Base-by-base conservation (phyloP, 1,140 invertebrate species). In the Eriocheir sinensis region DNA sequence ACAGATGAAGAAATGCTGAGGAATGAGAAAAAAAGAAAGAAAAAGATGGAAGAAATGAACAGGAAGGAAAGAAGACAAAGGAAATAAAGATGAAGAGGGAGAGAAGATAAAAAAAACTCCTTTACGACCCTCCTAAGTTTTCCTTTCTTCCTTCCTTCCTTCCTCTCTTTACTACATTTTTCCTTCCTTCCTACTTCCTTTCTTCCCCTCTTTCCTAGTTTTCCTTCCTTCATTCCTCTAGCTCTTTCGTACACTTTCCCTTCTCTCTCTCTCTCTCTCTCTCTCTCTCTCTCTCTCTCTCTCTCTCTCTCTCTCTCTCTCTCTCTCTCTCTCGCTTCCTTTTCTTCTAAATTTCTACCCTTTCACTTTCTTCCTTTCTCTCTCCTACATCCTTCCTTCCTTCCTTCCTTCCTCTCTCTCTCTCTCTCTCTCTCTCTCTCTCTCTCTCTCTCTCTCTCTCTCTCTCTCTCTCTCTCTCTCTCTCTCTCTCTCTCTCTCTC, bases 391-490 rank as follows among this genome's bases (percentile, higher is more conserved):
- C 81, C 81, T 32, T 32, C 34, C 34, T 34, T 34, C 15, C 17
- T 36, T 8, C 30, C 81, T 6, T 36, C 81, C 21, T 72, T 72
- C 27, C 53, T 27, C 53, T 12, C 53, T 27, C 53, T 27, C 53
- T 72, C 53, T 12, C 53, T 27, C 53, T 27, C 12, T 27, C 53
- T 72, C 12, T 27, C 53, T 72, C 53, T 72, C 53, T 72, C 53
- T 72, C 53, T 72, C 53, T 72, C 53, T 72, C 53, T 72, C 53
- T 72, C 53, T 72, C 53, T 72, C 53, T 72, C 53, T 72, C 53
- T 72, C 53, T 72, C 53, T 72, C 53, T 72, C 53, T 72, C 32
- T 34, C 81, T 34, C 2, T 85, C 81, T 34, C 81, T 27, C 30
- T 27, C 81, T 27, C 32, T 34, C 27, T 34, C 21, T 85, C 81